Base-by-base conservation (phyloP, 2,888 invertebrate genomes). In the Apodemia duryi region DNA sequence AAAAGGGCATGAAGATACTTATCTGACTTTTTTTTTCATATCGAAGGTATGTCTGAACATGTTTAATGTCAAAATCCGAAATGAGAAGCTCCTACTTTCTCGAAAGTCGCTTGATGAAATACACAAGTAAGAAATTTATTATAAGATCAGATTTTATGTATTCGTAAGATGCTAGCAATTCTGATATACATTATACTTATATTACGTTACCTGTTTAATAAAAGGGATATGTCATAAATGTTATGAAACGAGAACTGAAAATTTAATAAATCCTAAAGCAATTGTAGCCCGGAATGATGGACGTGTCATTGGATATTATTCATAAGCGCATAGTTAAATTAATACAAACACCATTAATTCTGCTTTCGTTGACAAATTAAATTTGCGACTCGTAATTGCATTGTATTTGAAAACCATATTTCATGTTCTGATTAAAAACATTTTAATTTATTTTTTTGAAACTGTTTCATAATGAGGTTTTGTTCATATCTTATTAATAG, bases 381-480 rank as follows among this genome's bases (percentile, higher is more conserved):
- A 57, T 57, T 57, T 57, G 32, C 13, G 11, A 29, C 6, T 13
- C 32, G 29, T 32, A 57, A 57, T 62, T 41, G 11, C 9, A 67
- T 61, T 71, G 68, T 68, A 71, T 70, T 72, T 71, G 69, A 74
- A 69, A 57, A 57, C 57, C 57, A 57, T 57, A 32, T 57, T 57
- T 32, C 57, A 29, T 57, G 32, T 57, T 57, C 29, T 29, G 57
- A 57, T 57, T 57, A 32, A 57, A 57, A 57, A 57, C 6, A 10
- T 32, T 32, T 57, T 57, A 32, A 54, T 54, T 2, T 11, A 5
- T 46, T 13, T 46, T 13, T 46, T 13, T 43, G 46, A 13, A 46
- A 46, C 13, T 0, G 46, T 46, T 10, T 11, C 6, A 43, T 43
- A 43, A 10, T 43, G 11, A 4, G 4, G 11, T 43, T 43, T 43